A percentile compares a stretch with the other conserved stretches of the same genome.
Conservation (phyloP, 2,888 invertebrate species). For the Malacosoma neustria region DNA sequence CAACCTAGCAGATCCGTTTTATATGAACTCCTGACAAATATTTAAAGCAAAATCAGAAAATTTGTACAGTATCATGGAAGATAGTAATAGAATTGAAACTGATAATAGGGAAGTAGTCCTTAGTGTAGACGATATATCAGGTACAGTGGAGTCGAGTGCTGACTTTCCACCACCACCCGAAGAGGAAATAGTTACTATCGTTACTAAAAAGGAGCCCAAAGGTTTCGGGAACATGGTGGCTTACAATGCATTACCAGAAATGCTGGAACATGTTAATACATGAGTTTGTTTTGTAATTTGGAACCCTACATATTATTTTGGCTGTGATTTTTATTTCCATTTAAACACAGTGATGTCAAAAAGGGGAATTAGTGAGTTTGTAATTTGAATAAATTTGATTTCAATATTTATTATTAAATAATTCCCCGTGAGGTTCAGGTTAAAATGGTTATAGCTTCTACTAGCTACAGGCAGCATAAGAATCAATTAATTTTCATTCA, state of each 20-base stretch:
- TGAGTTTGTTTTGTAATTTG: slow-evolving; percentile 20
- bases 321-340: slow-evolving; percentile 40
- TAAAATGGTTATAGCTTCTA: too few species aligned
- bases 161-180: slow-evolving; percentile 62
- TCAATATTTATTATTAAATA: too few species aligned
- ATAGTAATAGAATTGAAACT: slow-evolving; percentile 61
- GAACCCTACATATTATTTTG: slow-evolving; percentile 28
- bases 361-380: too few species aligned
- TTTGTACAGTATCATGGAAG: slow-evolving; percentile 75
- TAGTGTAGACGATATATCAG: slow-evolving; percentile 65
- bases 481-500: too few species aligned
- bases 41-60: slow-evolving; percentile 72
- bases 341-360: too few species aligned
- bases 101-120: slow-evolving; percentile 67
- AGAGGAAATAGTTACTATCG: slow-evolving; percentile 67
- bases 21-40: slow-evolving; percentile 85
- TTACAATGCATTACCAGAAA: slow-evolving; percentile 67
- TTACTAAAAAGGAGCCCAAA: slow-evolving; percentile 68
- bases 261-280: slow-evolving; percentile 62
- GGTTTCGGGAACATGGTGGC: slow-evolving; percentile 69
- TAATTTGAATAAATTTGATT: too few species aligned
- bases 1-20: slow-evolving; percentile 78
- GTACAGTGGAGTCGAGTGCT: slow-evolving; percentile 37
- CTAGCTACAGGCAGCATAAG: too few species aligned
- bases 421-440: too few species aligned